Percentiles rank a stretch among this genome's conserved stretches.
phyloP scores from a whole-genome alignment of 2,888 invertebrate species.

The Aspidiotus rigidus region DNA sequence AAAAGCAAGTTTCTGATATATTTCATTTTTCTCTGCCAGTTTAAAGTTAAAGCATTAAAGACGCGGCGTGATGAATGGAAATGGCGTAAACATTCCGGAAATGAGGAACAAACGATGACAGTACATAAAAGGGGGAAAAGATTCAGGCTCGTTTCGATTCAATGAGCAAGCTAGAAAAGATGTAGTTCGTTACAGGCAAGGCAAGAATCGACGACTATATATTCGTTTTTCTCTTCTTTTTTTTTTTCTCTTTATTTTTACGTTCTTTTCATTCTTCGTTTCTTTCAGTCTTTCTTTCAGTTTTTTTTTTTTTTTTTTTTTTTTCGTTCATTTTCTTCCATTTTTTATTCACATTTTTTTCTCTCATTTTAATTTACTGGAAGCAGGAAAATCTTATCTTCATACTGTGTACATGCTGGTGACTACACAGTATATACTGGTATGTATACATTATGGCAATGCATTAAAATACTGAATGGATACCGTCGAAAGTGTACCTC shows the following conservation, averaged over 20 bases:
- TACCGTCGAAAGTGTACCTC: no score
- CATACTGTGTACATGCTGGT: no score
- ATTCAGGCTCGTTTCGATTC: slow-evolving; percentile 27
- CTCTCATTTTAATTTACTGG: no score
- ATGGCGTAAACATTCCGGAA: slow-evolving; percentile 31
- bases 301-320: no score
- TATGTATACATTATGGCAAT: no score
- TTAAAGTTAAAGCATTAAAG: background rate
- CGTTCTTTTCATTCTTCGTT: no score
- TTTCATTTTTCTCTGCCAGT: slow-evolving; percentile 9
- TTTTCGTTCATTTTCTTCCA: no score
- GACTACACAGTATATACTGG: no score
- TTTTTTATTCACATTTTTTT: no score
- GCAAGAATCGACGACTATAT: background rate
- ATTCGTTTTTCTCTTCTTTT: background rate
- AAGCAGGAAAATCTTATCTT: no score
- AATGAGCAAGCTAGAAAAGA: slow-evolving; percentile 31
- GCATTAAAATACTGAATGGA: no score
- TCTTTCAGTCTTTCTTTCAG: no score
- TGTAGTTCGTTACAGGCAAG: slow-evolving; percentile 9
- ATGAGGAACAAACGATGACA: slow-evolving; percentile 33
- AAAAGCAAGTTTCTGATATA: background rate
- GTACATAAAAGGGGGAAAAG: slow-evolving; percentile 27
- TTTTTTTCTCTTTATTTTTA: background rate
- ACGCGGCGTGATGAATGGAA: slow-evolving; percentile 21